A percentile compares a stretch with the other conserved stretches of the same genome.
Evolutionary conservation across 2,113 vertebrate genomes (phyloP).

Genomic region (Thalassarche chlororhynchos): DNA sequence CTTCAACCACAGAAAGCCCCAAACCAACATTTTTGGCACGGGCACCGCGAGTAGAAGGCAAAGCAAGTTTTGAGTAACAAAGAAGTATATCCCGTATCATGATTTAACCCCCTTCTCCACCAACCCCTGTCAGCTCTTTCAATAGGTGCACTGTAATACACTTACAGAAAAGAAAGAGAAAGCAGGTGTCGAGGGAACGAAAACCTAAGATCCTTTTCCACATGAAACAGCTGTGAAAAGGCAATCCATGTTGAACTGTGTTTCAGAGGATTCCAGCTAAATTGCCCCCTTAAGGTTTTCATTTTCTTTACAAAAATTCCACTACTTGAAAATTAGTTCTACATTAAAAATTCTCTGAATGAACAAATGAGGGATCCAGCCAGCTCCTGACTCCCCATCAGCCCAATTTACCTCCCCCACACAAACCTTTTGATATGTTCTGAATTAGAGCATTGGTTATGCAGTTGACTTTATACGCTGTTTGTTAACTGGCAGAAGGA

Average conservation of each 20-base stretch:
- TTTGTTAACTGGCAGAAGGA: conserved; percentile 37
- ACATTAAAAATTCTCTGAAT: conserved; percentile 50
- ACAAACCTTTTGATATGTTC: conserved; percentile 46
- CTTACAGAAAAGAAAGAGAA: not conserved
- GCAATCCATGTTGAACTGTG: not conserved
- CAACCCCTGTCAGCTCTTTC: not conserved
- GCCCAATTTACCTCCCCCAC: conserved; percentile 46
- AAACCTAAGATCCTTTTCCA: conserved; percentile 23
- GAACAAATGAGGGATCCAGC: conserved; percentile 40
- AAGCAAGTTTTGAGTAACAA: not conserved
- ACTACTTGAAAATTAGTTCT: conserved; percentile 56
- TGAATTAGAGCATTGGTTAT: conserved; percentile 41
- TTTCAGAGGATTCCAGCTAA: conserved; percentile 35
- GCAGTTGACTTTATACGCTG: conserved; percentile 29
- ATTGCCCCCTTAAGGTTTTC: conserved; percentile 49
- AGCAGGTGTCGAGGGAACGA: not conserved
- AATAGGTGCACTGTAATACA: not conserved
- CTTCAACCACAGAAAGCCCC: not conserved
- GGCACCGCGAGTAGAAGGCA: not conserved
- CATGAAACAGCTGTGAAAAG: conserved; percentile 38
- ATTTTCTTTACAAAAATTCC: conserved; percentile 54
- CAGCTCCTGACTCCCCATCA: conserved; percentile 49
- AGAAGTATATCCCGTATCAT: not conserved
- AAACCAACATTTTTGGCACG: not conserved
- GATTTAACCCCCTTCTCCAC: not conserved